Evolutionary conservation across 2,797 vertebrate genomes (phyloP).

Genomic region (Toxotes lorentzi): DNA sequence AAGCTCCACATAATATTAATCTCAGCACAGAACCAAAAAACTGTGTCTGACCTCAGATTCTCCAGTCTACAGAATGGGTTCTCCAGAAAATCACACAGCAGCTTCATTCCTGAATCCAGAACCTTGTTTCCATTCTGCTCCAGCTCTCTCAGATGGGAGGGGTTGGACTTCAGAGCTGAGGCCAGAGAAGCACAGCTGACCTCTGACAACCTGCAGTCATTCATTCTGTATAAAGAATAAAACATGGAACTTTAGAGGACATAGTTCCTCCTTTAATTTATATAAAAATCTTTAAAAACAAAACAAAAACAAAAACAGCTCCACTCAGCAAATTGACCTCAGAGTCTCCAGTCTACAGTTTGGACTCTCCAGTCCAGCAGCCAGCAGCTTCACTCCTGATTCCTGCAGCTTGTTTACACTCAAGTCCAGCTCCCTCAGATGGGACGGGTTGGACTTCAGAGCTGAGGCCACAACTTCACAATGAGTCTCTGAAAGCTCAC

Average conservation of each 20-base stretch:
- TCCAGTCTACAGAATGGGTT: background rate
- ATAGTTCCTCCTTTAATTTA: no score
- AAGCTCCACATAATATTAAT: no score
- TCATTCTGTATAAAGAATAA: no score
- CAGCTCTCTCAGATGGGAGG: background rate
- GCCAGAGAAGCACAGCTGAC: no score
- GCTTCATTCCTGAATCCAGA: background rate
- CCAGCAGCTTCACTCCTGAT: background rate
- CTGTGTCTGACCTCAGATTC: conserved; percentile 1
- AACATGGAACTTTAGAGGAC: no score
- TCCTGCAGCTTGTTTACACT: background rate
- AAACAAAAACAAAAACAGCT: background rate
- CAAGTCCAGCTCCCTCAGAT: background rate
- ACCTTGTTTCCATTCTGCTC: background rate
- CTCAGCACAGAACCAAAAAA: no score
- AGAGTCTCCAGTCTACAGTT: conserved; percentile 1
- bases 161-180: no score
- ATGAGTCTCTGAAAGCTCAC: background rate
- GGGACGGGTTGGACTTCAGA: conserved; percentile 2
- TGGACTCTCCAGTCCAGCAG: conserved; percentile 7
- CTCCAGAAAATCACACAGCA: background rate
- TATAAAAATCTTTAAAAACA: background rate
- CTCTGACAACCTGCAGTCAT: no score
- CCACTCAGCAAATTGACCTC: conserved; percentile 4
- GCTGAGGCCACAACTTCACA: conserved; percentile 1